A percentile compares a stretch with the other conserved stretches of the same genome.
phyloP scores from a whole-genome alignment of 2,113 vertebrate species.

The Lethenteron reissneri region DNA sequence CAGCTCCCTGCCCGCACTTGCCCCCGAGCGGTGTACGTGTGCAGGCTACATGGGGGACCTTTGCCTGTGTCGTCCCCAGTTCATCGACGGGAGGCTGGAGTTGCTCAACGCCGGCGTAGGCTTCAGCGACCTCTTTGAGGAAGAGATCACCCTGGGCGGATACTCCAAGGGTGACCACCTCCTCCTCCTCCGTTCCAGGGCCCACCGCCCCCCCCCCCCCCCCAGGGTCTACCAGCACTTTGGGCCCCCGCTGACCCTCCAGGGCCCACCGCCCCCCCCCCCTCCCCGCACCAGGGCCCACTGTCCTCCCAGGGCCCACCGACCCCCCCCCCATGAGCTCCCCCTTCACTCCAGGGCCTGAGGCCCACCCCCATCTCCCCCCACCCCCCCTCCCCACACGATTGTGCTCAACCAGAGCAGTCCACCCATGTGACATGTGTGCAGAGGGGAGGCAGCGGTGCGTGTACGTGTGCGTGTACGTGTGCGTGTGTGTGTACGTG shows the following conservation, averaged over 20 bases:
- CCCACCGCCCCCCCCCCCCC: neutral
- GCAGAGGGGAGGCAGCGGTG: too few relatives aligned
- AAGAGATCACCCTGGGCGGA: constrained; percentile 81
- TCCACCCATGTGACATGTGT: too few relatives aligned
- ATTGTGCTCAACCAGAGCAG: too few relatives aligned
- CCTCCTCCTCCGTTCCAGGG: neutral
- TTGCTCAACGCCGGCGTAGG: constrained; percentile 74
- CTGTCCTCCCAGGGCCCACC: neutral
- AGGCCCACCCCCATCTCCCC: too few relatives aligned
- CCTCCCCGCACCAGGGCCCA: neutral
- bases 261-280: neutral
- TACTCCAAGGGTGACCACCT: constrained; percentile 25
- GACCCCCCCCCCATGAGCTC: neutral
- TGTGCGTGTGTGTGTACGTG: too few relatives aligned
- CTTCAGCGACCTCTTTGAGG: constrained; percentile 88
- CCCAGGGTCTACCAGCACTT: neutral
- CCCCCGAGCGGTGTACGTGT: too few relatives aligned
- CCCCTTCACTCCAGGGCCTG: too few relatives aligned
- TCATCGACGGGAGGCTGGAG: constrained; percentile 80
- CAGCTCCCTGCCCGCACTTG: too few relatives aligned
- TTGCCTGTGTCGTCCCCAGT: constrained; percentile 24
- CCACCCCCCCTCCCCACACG: too few relatives aligned
- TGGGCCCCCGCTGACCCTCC: neutral
- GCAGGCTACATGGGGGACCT: too few relatives aligned
- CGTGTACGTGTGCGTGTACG: too few relatives aligned